Conservation (phyloP, 2,113 vertebrate genomes). For the Perca schrenkii region DNA sequence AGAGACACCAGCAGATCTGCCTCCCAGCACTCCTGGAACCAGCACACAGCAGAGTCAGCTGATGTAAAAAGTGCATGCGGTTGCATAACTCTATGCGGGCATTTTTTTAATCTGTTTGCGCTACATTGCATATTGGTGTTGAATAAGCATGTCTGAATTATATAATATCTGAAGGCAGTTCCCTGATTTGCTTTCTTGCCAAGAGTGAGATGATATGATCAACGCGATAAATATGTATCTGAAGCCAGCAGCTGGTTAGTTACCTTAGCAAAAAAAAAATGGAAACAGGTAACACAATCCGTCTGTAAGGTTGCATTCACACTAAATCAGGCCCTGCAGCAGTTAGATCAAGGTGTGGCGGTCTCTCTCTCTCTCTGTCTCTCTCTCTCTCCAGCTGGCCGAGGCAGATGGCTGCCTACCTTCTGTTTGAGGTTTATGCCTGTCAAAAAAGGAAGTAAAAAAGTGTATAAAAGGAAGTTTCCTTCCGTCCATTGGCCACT, state of each 20-base stretch:
- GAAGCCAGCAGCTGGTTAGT: neutral
- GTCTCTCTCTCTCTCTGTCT: too few relatives aligned
- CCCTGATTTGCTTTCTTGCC: neutral
- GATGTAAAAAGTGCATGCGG: neutral
- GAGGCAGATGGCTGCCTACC: too few relatives aligned
- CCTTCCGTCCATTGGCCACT: too few relatives aligned
- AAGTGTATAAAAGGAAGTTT: too few relatives aligned
- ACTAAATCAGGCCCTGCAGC: too few relatives aligned
- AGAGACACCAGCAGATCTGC: neutral
- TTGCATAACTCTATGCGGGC: neutral
- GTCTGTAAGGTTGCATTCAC: too few relatives aligned
- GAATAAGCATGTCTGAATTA: neutral
- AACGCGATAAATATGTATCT: neutral
- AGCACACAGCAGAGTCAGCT: constrained; percentile 29
- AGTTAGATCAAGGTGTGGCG: too few relatives aligned
- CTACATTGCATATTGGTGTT: neutral
- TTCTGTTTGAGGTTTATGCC: too few relatives aligned
- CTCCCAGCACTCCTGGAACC: neutral
- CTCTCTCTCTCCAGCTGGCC: too few relatives aligned
- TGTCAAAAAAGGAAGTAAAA: too few relatives aligned
- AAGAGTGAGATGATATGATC: neutral
- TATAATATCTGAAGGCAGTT: neutral
- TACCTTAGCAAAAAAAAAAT: neutral
- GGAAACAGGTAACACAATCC: neutral
- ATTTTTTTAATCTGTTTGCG: neutral